Conservation (phyloP, 2,113 vertebrate species). For the Xyliphius kryptos region DNA sequence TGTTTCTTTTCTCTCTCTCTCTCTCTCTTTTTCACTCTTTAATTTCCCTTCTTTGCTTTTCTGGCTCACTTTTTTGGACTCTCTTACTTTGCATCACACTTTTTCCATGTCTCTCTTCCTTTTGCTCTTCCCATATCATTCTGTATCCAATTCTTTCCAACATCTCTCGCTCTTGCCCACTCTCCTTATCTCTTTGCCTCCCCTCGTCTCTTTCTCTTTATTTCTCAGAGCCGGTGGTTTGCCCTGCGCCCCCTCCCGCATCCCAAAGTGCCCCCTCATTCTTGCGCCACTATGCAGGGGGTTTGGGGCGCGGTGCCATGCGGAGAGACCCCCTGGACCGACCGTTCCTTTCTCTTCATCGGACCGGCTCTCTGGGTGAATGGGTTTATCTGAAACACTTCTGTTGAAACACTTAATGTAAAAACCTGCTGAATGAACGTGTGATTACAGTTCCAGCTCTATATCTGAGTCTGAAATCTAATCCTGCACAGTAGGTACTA, state of each 20-base stretch:
- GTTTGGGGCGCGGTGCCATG: slow-evolving; percentile 64
- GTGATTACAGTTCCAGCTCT: too few relatives aligned
- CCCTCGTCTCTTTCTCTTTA: slow-evolving; percentile 11
- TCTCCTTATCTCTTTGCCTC: not conserved
- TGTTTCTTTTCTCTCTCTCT: too few relatives aligned
- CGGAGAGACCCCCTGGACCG: slow-evolving; percentile 66
- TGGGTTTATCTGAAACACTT: slow-evolving; percentile 7
- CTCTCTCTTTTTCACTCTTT: not conserved
- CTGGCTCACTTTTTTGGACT: slow-evolving; percentile 8
- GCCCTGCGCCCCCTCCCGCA: slow-evolving; percentile 60
- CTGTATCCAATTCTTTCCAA: too few relatives aligned
- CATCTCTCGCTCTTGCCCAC: not conserved
- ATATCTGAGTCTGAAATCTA: too few relatives aligned
- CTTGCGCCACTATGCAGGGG: slow-evolving; percentile 70
- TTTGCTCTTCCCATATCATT: slow-evolving; percentile 5
- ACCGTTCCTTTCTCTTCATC: slow-evolving; percentile 65
- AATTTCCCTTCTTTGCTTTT: too few relatives aligned
- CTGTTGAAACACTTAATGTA: not conserved
- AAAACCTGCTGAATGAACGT: too few relatives aligned
- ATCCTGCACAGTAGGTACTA: too few relatives aligned
- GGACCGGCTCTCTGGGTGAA: slow-evolving; percentile 69
- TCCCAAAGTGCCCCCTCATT: slow-evolving; percentile 73
- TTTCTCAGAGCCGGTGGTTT: slow-evolving; percentile 62
- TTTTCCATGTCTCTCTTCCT: slow-evolving; percentile 8
- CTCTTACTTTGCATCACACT: slow-evolving; percentile 19